Evolutionary conservation across 2,888 invertebrate genomes (phyloP).

Genomic region (Hirtodrosophila confusa): DNA sequence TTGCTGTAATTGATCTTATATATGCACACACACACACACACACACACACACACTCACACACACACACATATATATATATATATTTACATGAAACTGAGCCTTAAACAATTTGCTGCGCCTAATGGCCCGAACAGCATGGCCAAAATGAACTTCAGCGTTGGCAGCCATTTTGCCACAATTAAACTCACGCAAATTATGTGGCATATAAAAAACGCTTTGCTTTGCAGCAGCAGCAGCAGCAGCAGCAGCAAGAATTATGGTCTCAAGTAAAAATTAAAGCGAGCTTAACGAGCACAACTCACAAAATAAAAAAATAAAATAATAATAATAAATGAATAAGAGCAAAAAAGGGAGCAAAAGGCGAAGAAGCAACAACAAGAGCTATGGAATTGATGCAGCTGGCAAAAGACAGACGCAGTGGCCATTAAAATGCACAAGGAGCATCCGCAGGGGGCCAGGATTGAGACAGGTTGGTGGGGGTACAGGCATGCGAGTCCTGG

Average conservation of each 20-base stretch:
- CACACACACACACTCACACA: background rate
- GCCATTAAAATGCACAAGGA: constrained; percentile 74
- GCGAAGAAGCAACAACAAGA: constrained; percentile 11
- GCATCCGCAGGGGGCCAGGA: constrained; percentile 16
- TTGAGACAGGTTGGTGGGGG: background rate
- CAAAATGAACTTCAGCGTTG: constrained; percentile 21
- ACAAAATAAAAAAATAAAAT: constrained; percentile 20
- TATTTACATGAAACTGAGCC: constrained; percentile 19
- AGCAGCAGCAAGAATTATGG: constrained; percentile 64
- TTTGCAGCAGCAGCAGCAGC: constrained; percentile 4
- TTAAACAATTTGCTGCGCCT: constrained; percentile 48
- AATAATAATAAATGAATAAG: background rate
- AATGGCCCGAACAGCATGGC: constrained; percentile 51
- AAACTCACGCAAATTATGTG: constrained; percentile 70
- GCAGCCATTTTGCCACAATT: constrained; percentile 64
- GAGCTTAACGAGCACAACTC: constrained; percentile 72
- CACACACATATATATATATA: background rate
- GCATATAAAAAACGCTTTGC: constrained; percentile 49
- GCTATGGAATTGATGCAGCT: constrained; percentile 73
- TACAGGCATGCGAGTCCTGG: background rate
- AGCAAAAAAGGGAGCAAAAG: constrained; percentile 4
- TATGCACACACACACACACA: background rate
- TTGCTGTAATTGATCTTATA: no score
- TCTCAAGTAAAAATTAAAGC: constrained; percentile 76
- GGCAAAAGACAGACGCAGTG: constrained; percentile 57